Conservation (phyloP, 2,888 invertebrate genomes). For the Ephialtes manifestator region DNA sequence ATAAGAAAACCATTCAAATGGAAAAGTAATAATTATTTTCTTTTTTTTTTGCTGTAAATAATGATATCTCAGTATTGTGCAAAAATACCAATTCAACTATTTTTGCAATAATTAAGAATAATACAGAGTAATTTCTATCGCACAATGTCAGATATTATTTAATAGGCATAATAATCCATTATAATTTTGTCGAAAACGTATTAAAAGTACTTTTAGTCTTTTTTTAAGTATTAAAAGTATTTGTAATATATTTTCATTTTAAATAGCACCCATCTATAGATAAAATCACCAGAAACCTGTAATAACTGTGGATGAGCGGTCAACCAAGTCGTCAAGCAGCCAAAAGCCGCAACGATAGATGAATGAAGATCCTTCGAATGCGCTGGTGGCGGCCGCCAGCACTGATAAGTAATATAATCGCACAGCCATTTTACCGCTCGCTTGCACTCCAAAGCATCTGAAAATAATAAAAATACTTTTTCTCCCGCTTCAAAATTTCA, state of each 20-base stretch:
- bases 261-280: neutral
- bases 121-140: no score
- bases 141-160: no score
- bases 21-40: no score
- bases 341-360: constrained; percentile 96
- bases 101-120: no score
- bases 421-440: constrained; percentile 99
- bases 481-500: neutral
- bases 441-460: constrained; percentile 96
- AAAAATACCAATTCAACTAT: no score
- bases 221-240: no score
- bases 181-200: no score
- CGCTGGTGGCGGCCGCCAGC: constrained; percentile 96
- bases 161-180: no score
- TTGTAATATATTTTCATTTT: no score
- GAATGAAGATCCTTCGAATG: constrained; percentile 98
- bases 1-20: no score
- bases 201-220: neutral
- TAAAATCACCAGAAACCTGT: constrained; percentile 75
- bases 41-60: no score
- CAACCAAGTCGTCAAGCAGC: constrained; percentile 97
- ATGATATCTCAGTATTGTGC: no score
- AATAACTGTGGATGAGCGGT: constrained; percentile 96
- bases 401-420: constrained; percentile 98
- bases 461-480: constrained; percentile 68